Base-by-base conservation (phyloP, 2,113 vertebrate genomes). In the Salvelinus alpinus region DNA sequence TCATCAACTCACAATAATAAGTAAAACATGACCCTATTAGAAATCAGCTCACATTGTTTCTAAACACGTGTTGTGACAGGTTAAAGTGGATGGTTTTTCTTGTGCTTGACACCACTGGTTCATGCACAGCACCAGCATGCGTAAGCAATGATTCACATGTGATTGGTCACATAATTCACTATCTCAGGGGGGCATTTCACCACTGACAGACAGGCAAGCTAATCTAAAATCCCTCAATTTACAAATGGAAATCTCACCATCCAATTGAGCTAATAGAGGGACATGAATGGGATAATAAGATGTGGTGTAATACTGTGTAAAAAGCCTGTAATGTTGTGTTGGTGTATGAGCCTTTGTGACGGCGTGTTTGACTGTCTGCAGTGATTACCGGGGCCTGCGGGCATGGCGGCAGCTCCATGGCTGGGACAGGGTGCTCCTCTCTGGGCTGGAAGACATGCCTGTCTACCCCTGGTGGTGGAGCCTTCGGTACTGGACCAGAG, bases 181-280 rank as follows among this genome's bases (percentile, higher is more conserved):
- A 88, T 88, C 91, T 90, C 89, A 67, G 84, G 88, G 85, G 90
- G 91, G 89, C 85, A 88, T 91, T 91, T 90, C 91, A 85, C 90
- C 81, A 82, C 91, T 88, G 89, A 90, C 90, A 86, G 90, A 93
- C 92, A 86, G 90, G 93, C 91, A 86, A 89, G 89, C 92, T 94
- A 93, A 93, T 94, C 92, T 93, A 88, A 93, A 93, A 91, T 91
- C 93, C 91, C 90, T 87, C 92, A 92, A 93, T 93, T 93, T 94
- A 93, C 92, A 92, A 94, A 94, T 92, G 92, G 90, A 94, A 94
- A 93, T 93, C 93, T 92, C 89, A 90, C 91, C 89, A 93, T 93
- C 93, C 93, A 93, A 92, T 94, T 94, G 92, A 92, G 92, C 93
- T 93, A 93, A 92, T 94, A 91, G 91, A 92, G 92, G 88, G 91